Evolutionary conservation across 2,888 invertebrate species (phyloP).

Genomic region (Rotaria socialis): DNA sequence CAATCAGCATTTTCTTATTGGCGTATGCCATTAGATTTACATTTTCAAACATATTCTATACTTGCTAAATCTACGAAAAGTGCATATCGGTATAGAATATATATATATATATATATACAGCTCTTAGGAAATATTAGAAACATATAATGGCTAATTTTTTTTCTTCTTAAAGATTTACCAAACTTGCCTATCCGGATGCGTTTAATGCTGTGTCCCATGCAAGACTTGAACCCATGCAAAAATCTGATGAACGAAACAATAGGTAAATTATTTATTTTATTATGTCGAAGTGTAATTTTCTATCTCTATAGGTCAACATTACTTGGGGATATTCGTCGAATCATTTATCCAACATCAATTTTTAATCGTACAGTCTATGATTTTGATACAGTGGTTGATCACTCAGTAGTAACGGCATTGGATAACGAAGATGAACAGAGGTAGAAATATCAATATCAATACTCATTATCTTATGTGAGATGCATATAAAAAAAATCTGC

Average conservation of each 20-base stretch:
- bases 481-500: too few species aligned
- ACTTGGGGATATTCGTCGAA: slow-evolving; percentile 3
- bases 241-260: background rate
- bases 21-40: background rate
- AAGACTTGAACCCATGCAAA: slow-evolving; percentile 12
- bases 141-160: too few species aligned
- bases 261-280: background rate
- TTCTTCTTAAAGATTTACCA: background rate
- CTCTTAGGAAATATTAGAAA: background rate
- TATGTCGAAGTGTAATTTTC: background rate
- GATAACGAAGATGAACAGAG: slow-evolving; percentile 47
- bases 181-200: background rate
- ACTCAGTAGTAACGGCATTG: slow-evolving; percentile 58
- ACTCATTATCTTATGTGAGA: too few species aligned
- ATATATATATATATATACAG: background rate
- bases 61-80: background rate
- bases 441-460: background rate
- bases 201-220: background rate
- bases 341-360: slow-evolving; percentile 26
- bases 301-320: slow-evolving; percentile 36
- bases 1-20: background rate
- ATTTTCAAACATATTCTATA: background rate
- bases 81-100: background rate
- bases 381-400: slow-evolving; percentile 45
- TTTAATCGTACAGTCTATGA: background rate